phyloP scores from a whole-genome alignment of 2,113 vertebrate species.

The Willisornis vidua region DNA sequence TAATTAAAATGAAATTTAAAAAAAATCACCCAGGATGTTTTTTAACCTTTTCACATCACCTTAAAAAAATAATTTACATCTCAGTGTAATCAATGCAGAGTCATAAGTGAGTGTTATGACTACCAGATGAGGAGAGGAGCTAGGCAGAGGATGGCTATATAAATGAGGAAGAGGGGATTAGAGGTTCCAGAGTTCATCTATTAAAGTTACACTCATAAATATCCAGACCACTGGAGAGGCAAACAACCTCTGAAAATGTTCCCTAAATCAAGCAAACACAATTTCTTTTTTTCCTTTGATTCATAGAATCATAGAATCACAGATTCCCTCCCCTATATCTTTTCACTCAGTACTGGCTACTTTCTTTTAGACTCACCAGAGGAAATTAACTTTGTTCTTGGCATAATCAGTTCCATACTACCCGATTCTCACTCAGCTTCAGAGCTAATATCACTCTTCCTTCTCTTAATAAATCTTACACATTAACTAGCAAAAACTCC shows the following conservation, averaged over 20 bases:
- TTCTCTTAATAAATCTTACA: neutral
- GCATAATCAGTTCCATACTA: neutral
- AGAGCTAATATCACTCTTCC: neutral
- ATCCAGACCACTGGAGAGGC: neutral
- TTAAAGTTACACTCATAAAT: neutral
- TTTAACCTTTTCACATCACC: neutral
- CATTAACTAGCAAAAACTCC: neutral
- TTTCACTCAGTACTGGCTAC: neutral
- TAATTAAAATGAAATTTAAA: conserved; percentile 43
- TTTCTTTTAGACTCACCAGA: neutral
- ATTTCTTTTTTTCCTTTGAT: neutral
- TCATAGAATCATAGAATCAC: neutral
- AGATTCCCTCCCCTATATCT: neutral
- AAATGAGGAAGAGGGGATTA: neutral
- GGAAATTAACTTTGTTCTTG: neutral
- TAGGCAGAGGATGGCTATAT: neutral
- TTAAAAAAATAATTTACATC: conserved; percentile 4
- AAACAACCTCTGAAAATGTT: neutral
- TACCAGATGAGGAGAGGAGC: neutral
- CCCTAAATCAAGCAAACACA: neutral
- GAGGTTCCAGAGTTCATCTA: neutral
- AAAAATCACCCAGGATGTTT: neutral
- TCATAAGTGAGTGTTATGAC: neutral
- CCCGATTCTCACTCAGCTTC: neutral
- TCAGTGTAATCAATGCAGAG: neutral